Percentiles rank a stretch among this genome's conserved stretches.
Evolutionary conservation across 2,888 invertebrate species (phyloP).

Genomic region (Smittia aterrima): DNA sequence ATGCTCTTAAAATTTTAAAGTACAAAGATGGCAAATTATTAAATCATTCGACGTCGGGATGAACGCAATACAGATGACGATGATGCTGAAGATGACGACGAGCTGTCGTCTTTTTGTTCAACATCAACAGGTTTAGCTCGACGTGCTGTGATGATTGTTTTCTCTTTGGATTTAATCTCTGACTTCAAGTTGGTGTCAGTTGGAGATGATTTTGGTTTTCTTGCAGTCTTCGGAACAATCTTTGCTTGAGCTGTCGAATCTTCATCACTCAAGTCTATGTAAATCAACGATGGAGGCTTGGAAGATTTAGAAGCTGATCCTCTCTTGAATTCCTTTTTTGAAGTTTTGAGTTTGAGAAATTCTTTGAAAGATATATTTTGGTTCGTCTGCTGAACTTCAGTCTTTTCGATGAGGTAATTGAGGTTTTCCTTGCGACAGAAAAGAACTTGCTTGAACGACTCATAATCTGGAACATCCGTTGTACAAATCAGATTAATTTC

Average conservation of each 20-base stretch:
- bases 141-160: too few species aligned
- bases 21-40: not conserved
- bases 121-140: too few species aligned
- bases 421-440: slow-evolving; percentile 19
- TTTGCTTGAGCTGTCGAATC: not conserved
- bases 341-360: not conserved
- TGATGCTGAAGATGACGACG: not conserved
- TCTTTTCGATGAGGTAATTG: not conserved
- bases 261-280: not conserved
- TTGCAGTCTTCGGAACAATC: not conserved
- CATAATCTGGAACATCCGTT: not conserved
- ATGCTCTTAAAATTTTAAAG: not conserved
- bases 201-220: not conserved
- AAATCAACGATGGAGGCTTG: not conserved
- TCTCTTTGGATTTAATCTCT: not conserved
- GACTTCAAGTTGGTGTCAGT: not conserved
- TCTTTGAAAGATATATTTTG: not conserved
- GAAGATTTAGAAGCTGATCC: not conserved
- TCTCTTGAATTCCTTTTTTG: not conserved
- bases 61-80: not conserved
- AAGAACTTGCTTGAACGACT: slow-evolving; percentile 7
- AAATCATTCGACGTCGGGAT: not conserved
- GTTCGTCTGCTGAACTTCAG: too few species aligned
- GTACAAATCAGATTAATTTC: slow-evolving; percentile 11
- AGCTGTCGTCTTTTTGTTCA: not conserved